Evolutionary conservation across 2,797 vertebrate genomes (phyloP), one percentile per base, ranked within the genome.

Genomic region (Microcaecilia unicolor): DNA sequence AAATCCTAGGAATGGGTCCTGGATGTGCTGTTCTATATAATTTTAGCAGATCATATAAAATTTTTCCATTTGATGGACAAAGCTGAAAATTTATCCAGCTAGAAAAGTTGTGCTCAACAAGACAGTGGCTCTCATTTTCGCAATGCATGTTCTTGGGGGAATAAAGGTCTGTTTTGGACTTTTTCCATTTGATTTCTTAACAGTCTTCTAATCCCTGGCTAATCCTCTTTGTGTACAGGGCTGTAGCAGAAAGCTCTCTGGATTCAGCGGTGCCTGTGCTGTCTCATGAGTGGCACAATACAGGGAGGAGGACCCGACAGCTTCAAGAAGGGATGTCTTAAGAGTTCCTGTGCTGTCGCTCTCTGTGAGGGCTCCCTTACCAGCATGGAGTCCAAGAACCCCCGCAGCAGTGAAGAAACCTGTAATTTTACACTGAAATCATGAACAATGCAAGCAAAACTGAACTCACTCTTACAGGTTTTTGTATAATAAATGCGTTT

Each of bases 201-300:
- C 18, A 27, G n/a, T 55, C 1, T 31, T 7, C 19, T 35, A 52
- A 31, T 42, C 37, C 37, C 28, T 23, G 18, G 30, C 8, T 2
- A 0, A 10, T 35, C 34, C 3, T 6, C 13, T 21, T 11, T n/a
- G n/a, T n/a, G n/a, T n/a, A n/a, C n/a, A n/a, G n/a, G n/a, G n/a
- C n/a, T n/a, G n/a, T n/a, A n/a, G n/a, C n/a, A n/a, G n/a, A n/a
- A n/a, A 34, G 20, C 16, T 17, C 0, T 4, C 10, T 0, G 0
- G 9, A 12, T 35, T 95, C 85, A 98, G 73, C 85, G 92, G 34
- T 93, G 92, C 41, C 94, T 82, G 58, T 97, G 93, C 59, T 99
- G 95, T 74, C 93, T 89, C 95, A 99, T 99, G 41, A 98, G 92
- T 22, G 96, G 94, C 31, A 99, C 80, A 14, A 98, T 97, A 78